Base-by-base conservation (phyloP, 2,113 vertebrate genomes). In the Actenoides lindsayi region DNA sequence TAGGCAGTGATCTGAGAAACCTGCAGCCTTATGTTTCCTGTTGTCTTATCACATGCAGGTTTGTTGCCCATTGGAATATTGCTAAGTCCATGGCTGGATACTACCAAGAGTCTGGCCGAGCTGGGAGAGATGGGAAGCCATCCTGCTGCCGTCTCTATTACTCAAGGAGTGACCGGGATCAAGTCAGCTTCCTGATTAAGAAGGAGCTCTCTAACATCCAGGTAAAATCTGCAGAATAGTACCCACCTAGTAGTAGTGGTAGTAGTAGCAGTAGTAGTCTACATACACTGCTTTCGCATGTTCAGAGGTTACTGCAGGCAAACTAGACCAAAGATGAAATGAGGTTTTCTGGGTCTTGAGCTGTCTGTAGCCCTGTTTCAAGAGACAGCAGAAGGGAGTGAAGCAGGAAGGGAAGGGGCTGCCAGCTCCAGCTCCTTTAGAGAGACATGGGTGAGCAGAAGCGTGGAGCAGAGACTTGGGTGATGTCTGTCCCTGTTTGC, bases 41-140 rank as follows among this genome's bases (percentile, higher is more conserved):
- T 68, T 91, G 8, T 37, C 31, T 88, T 64, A 48, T 35, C 87
- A 13, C 53, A 5, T 57, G 20, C 93, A 99, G 99, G 83, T 99
- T 99, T 97, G 99, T 99, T 28, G 99, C 98, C 88, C 99, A 99
- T 35, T 99, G 99, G 99, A 99, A 99, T 97, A 97, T 99, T 27
- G 99, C 99, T 7, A 99, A 99, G 91, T 99, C 99, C 4, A 98
- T 99, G 98, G 99, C 99, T 85, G 99, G 99, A 13, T 99, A 99
- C 97, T 99, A 99, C 97, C 99, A 99, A 79, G 99, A 99, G 91
- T 99, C 99, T 13, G 99, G 99, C 65, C 98, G 99, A 86, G 99
- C 99, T 1, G 99, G 99, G 25, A 98, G 99, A 93, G 99, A 99
- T 37, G 99, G 99, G 11, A 98, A 99, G n/a, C 98, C 98, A 11